Base-by-base conservation (phyloP, 1,140 invertebrate genomes). In the Orius insidiosus region DNA sequence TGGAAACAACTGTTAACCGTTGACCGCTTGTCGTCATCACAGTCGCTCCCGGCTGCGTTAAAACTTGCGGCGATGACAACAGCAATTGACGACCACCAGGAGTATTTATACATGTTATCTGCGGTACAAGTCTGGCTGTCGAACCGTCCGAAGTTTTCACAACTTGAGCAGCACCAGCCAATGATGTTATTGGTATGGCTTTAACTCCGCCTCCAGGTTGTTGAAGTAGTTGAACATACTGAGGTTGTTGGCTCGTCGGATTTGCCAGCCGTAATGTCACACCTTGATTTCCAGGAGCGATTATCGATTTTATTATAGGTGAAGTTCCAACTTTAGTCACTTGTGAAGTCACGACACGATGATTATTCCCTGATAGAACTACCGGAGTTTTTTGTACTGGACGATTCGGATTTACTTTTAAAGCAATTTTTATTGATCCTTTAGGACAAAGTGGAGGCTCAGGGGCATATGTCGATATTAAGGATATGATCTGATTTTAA, bases 401-500 rank as follows among this genome's bases (percentile, higher is more conserved):
- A 18, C 30, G n/a, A 9, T 16, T 14, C 5, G n/a, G n/a, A n/a
- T n/a, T 5, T 11, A 39, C 11, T 44, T 47, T 51, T 60, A 58
- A 19, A 74, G 67, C 43, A 6, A 74, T 66, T 55, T 70, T 71
- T 34, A 74, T 67, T 54, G 68, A 71, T 16, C 76, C 75, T 39
- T 73, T 68, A 32, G 80, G 81, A 64, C 76, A 74, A 41, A 67
- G 63, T 2, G 81, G 80, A 13, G 75, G 70, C 6, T 67, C 63
- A 7, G 71, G 66, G 74, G 70, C 37, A 67, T 58, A 45, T 63
- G 56, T 85, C 76, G 47, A 84, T 71, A 61, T 86, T 79, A 60
- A 85, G 77, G 38, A 90, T 84, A 1, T 83, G 60, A 54, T 75
- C 75, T 35, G 70, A 65, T 5, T 78, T 71, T n/a, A 80, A 73